Base-by-base conservation (phyloP, 2,888 invertebrate species). In the Nymphalis c-album region DNA sequence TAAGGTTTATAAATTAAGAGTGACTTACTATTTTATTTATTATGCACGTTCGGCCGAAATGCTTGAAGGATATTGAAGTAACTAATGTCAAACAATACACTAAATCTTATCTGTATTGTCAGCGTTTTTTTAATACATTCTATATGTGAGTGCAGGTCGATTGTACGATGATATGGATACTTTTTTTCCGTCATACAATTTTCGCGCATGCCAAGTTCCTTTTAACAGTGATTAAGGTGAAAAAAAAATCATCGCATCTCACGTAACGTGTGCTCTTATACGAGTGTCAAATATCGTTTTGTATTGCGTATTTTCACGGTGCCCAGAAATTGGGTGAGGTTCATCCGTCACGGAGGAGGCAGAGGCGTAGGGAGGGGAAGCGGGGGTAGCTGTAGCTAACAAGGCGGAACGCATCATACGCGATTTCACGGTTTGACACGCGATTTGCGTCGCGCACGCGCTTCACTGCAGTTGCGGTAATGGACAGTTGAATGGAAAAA, bases 361-460 rank as follows among this genome's bases (percentile, higher is more conserved):
- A 77, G 78, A 73, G 71, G 35, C 60, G 74, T 73, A 59, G 69
- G 31, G 50, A 67, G 69, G 69, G 58, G 48, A 67, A 70, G 48
- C 58, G 71, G 64, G 68, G 71, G 40, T 40, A 40, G 74, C 72
- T 72, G 71, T 65, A 67, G 77, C 72, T 86, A 88, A 89, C 87
- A 76, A 88, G 86, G 82, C 85, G 85, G 76, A 79, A 83, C 85
- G 79, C 78, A 79, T 84, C 83, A 82, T 76, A 77, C 76, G 79
- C 78, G 79, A 80, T 86, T 87, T 88, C 85, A 89, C 85, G 89
- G 83, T 80, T 82, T 85, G 85, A 88, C 87, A 80, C 79, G 74
- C 81, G 81, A 90, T 91, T 91, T 74, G 88, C 70, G 76, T 82
- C 86, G 90, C 89, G 82, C 88, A 89, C 83, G 85, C 85, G 86